Base-by-base conservation (phyloP, 2,797 vertebrate genomes). In the Prunella strophiata region DNA sequence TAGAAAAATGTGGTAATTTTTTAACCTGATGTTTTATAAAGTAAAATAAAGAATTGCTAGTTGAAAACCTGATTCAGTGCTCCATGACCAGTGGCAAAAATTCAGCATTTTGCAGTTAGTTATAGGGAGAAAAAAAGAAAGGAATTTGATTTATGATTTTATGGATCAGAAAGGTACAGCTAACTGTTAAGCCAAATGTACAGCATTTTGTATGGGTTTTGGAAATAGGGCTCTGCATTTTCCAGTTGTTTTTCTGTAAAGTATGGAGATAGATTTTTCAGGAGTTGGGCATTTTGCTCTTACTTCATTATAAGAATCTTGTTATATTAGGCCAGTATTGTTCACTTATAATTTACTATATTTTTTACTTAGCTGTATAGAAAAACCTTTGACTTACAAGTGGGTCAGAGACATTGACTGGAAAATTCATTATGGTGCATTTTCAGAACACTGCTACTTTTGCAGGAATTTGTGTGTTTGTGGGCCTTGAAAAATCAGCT, bases 61-160 rank as follows among this genome's bases (percentile, higher is more conserved):
- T 47, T 88, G 50, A 89, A 95, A 95, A 48, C 13, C 1, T 23
- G 13, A 75, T 85, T 85, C 72, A 54, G 16, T 74, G 47, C 7
- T 95, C 45, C 45, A 21, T 80, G 83, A 91, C n/a, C 61, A 55
- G 72, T 85, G 38, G 51, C 36, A 70, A 89, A 93, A 85, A 83
- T 94, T 91, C 45, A 84, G 51, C 54, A 70, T 16, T 30, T 36
- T 84, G 57, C 30, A 61, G 51, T 62, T 88, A 68, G n/a, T 51
- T 85, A 71, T 11, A 61, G 23, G 57, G 29, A 85, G 67, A 48
- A 94, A 84, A 92, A 78, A 85, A 74, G 47, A 32, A 85, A 90
- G 91, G 5, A 52, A 87, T 88, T 90, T 87, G 82, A 88, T 94
- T 93, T 94, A 88, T 85, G 59, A 47, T 78, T 94, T 91, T 89